Base-by-base conservation (phyloP, 2,888 invertebrate species). In the Dolichopus griseipennis region DNA sequence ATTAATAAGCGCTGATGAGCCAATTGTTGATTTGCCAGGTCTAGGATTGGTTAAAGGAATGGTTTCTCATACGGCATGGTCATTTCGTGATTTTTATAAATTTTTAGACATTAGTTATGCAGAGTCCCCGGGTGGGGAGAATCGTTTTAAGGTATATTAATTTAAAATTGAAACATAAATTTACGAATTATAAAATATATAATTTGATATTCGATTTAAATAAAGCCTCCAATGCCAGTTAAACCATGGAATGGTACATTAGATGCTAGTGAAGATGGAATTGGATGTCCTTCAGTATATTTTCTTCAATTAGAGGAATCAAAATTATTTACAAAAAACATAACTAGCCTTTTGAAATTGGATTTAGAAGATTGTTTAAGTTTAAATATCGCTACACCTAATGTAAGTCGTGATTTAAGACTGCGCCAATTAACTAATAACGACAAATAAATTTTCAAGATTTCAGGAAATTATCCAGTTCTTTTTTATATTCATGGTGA, bases 401-500 rank as follows among this genome's bases (percentile, higher is more conserved):
- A 78, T 72, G 75, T 76, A 15, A 71, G 68, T 64, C 8, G 4
- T 37, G 34, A 34, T 34, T 34, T 34, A 34, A 34, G 9, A 34
- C 34, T 34, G 9, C 34, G 9, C 5, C 9, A 34, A 7, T 7
- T 7, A 9, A 34, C 9, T 34, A 34, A 52, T 52, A 6, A 12
- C 52, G n/a, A 61, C 1, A 61, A n/a, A 10, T 20, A 4, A 61
- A 61, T 61, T 7, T 20, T 27, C 41, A 15, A 74, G 74, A 33
- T 71, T 8, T 75, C 74, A 1, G 76, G 73, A 0, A 74, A 69
- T 1, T 72, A 76, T 66, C 82, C 83, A 0, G 82, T 83, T 0
- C 73, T 83, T 72, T 78, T 83, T 9, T 83, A 79, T 68, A 74
- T 82, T 62, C 83, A 83, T 67, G 83, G 83, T 0, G 83, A 83